Evolutionary conservation across 35 echinoderm and acorn worm genomes (phyloP).

Genomic region (Stichopus chloronotus): DNA sequence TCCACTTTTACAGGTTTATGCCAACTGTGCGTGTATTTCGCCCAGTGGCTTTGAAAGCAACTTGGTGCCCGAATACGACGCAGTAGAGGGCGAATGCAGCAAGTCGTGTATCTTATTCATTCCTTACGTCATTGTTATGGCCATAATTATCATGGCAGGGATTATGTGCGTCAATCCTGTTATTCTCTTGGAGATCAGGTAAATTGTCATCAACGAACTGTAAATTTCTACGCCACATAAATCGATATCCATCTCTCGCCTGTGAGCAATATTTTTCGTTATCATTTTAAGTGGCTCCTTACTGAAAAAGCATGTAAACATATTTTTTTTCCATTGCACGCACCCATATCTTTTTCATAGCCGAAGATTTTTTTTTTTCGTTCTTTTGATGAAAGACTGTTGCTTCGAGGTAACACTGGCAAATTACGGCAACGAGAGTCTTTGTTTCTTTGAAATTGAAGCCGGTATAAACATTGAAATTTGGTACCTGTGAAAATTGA

Average conservation of each 20-base stretch:
- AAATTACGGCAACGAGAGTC: no score
- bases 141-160: slow-evolving; percentile 10
- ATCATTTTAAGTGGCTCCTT: not conserved
- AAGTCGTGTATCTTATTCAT: not conserved
- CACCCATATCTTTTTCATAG: no score
- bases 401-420: no score
- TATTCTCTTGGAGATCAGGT: slow-evolving; percentile 56
- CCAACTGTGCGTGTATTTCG: not conserved
- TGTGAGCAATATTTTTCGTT: not conserved
- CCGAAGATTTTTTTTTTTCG: no score
- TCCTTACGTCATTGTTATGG: not conserved
- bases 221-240: not conserved
- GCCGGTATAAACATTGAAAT: no score
- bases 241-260: not conserved
- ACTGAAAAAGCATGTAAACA: no score
- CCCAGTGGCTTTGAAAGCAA: not conserved
- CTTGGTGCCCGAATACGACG: not conserved
- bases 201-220: not conserved
- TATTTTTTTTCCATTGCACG: no score
- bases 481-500: no score
- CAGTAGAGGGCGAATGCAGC: slow-evolving; percentile 48
- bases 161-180: slow-evolving; percentile 60
- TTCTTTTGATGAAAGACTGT: no score
- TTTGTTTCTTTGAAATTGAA: no score
- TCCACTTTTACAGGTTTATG: not conserved